Conservation (phyloP, 1,140 invertebrate genomes). For the Stegodyphus dumicola region DNA sequence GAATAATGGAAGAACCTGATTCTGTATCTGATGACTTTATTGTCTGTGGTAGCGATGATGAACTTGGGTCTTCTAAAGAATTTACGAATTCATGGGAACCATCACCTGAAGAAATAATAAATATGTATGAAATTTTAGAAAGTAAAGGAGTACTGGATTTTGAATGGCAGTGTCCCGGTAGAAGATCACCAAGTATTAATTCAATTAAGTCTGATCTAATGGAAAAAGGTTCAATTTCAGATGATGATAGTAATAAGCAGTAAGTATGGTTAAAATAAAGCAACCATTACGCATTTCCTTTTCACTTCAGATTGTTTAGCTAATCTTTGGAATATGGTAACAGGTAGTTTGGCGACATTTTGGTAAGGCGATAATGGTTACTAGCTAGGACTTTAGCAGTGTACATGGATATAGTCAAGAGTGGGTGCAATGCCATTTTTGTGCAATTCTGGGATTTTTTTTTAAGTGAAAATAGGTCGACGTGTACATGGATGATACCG, state of each 20-base stretch:
- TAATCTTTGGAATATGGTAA: no score
- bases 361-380: no score
- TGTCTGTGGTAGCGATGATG: constrained; percentile 41
- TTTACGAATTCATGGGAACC: constrained; percentile 53
- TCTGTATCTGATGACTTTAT: constrained; percentile 20
- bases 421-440: no score
- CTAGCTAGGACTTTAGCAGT: no score
- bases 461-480: no score
- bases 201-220: constrained; percentile 49
- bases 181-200: constrained; percentile 56
- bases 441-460: no score
- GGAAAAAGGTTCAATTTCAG: constrained; percentile 32
- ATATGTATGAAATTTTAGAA: constrained; percentile 58
- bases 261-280: not conserved
- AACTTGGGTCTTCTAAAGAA: constrained; percentile 16
- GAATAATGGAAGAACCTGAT: constrained; percentile 1
- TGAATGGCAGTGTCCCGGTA: constrained; percentile 61
- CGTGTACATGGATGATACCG: no score
- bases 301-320: not conserved
- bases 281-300: not conserved
- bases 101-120: constrained; percentile 42
- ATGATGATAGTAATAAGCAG: constrained; percentile 33
- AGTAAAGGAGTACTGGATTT: constrained; percentile 49
- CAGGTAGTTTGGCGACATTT: no score
- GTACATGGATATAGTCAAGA: no score